Evolutionary conservation across 2,113 vertebrate species (phyloP), one percentile per base, ranked within the genome.

Genomic region (Genyomyrus donnyi): DNA sequence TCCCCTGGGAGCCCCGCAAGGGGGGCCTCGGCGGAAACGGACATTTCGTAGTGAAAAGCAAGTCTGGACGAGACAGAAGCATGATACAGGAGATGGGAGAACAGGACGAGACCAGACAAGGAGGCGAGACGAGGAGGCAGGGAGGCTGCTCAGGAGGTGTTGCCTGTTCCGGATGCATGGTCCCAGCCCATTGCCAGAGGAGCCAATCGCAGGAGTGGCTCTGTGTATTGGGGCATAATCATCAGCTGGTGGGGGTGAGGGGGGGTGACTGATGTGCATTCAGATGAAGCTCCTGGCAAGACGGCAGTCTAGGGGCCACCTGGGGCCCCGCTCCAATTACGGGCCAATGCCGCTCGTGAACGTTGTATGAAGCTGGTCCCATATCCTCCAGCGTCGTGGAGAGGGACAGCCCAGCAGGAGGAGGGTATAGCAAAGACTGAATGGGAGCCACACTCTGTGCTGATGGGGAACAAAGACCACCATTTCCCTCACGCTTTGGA

Each of bases 321-420:
- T 49, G 88, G 88, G 42, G 45, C 66, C 48, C 66, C 62, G 9
- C 19, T 84, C 88, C 88, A 89, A 84, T 89, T 89, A 89, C 50
- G 5, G 39, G 70, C 88, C 83, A 80, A 15, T 49, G 21, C 17
- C 10, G 8, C 49, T 52, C 1, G 27, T 83, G 48, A 83, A 89
- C 58, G 31, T 89, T 89, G 74, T 49, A 84, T 89, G 74, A 89
- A 50, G 49, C 74, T 9, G 48, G 74, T 24, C 83, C 45, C 39
- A 21, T 27, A 13, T 27, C 85, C 85, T 50, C 85, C 50, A 13
- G 83, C 88, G 3, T 3, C 74, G 15, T 35, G n/a, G 88, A 56
- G 24, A 56, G 48, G 74, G 39, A 27, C 49, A 45, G 49, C 24
- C 74, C 45, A 45, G 83, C 45, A 8, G 83, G 39, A 85, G 3